Evolutionary conservation across 2,113 vertebrate genomes (phyloP).

Genomic region (Microcebus griseorufus): DNA sequence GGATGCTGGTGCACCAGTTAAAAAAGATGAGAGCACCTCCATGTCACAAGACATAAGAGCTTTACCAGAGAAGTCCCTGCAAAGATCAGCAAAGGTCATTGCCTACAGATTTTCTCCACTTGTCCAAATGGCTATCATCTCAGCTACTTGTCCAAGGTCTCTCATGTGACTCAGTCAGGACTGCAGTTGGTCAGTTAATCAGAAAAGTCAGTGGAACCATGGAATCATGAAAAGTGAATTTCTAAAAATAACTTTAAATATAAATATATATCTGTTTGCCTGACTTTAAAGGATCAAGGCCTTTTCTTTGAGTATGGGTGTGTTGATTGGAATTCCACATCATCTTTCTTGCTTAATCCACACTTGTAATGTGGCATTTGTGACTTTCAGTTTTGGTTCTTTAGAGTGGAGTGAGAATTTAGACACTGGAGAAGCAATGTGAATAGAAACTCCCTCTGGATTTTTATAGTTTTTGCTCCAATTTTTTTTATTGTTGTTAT

Average conservation of each 20-base stretch:
- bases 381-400: not conserved
- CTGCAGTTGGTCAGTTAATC: not conserved
- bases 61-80: constrained; percentile 86
- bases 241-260: not conserved
- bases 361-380: not conserved
- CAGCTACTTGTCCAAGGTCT: not conserved
- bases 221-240: constrained; percentile 7
- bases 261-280: not conserved
- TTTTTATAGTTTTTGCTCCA: not conserved
- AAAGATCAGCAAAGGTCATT: constrained; percentile 94
- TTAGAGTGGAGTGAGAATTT: not conserved
- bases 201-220: not conserved
- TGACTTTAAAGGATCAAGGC: not conserved
- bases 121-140: not conserved
- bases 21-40: constrained; percentile 72
- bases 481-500: not conserved
- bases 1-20: not conserved
- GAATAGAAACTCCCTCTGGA: not conserved
- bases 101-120: not conserved
- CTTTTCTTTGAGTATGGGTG: not conserved
- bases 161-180: not conserved
- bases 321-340: not conserved
- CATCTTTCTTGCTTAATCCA: not conserved
- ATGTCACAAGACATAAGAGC: constrained; percentile 72
- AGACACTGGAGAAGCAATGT: not conserved